Percentiles rank a stretch among this genome's conserved stretches.
Evolutionary conservation across 2,797 vertebrate genomes (phyloP).

Genomic region (Podarcis siculus): DNA sequence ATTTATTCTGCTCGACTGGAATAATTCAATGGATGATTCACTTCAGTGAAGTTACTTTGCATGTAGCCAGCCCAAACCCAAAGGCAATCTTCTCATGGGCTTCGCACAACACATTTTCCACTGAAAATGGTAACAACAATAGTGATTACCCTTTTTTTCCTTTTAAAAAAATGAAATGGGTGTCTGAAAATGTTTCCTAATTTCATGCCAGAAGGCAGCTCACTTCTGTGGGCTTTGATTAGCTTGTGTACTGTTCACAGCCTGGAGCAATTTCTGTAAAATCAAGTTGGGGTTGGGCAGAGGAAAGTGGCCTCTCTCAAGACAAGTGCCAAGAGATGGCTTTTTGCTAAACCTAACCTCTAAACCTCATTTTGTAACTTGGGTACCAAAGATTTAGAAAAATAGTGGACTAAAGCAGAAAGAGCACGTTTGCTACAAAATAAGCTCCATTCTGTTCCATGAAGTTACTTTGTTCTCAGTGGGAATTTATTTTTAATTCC

Average conservation of each 20-base stretch:
- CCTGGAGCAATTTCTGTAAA: constrained; percentile 69
- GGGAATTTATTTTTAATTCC: not conserved
- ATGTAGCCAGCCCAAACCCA: constrained; percentile 27
- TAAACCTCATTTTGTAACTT: constrained; percentile 50
- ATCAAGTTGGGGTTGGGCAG: constrained; percentile 48
- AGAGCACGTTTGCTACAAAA: not conserved
- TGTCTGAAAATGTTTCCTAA: constrained; percentile 59
- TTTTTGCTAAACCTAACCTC: constrained; percentile 65
- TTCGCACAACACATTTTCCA: constrained; percentile 49
- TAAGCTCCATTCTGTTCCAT: not conserved
- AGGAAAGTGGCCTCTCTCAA: constrained; percentile 58
- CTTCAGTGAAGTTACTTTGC: constrained; percentile 5
- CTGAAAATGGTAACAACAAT: constrained; percentile 32
- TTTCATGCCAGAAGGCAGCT: constrained; percentile 55
- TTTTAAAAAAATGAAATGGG: constrained; percentile 41
- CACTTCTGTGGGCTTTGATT: constrained; percentile 65
- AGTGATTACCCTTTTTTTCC: constrained; percentile 55
- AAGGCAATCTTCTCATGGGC: constrained; percentile 29
- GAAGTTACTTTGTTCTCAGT: not conserved
- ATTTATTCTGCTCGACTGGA: not conserved
- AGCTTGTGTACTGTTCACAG: constrained; percentile 59
- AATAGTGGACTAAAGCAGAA: not conserved
- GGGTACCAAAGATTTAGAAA: constrained; percentile 29
- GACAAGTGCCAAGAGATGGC: constrained; percentile 43
- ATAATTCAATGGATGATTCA: not conserved